Percentiles rank a stretch among this genome's conserved stretches.
Evolutionary conservation across 2,888 invertebrate genomes (phyloP).

Genomic region (Bibio marci): DNA sequence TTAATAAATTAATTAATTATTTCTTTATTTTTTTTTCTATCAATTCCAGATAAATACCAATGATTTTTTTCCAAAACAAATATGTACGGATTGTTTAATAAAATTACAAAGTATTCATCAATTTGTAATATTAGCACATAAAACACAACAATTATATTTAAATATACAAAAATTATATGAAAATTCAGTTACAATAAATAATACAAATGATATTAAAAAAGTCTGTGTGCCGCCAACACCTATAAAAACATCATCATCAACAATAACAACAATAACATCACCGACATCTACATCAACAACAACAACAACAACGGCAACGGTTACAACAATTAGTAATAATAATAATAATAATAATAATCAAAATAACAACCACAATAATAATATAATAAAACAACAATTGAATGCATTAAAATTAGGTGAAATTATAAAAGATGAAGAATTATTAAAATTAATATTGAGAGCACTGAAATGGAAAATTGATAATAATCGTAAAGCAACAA

Average conservation of each 20-base stretch:
- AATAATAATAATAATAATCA: too few relatives aligned
- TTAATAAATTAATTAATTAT: too few relatives aligned
- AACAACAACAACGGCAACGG: constrained; percentile 3
- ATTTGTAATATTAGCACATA: constrained; percentile 1
- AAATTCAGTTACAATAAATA: too few relatives aligned
- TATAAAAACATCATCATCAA: neutral
- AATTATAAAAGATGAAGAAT: constrained; percentile 25
- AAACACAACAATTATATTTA: too few relatives aligned
- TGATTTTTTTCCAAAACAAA: neutral
- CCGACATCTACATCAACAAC: constrained; percentile 8
- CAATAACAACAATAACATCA: constrained; percentile 2
- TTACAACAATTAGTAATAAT: too few relatives aligned
- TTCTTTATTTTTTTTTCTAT: too few relatives aligned
- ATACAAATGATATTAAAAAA: constrained; percentile 6
- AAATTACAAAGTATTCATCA: constrained; percentile 1
- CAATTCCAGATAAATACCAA: neutral
- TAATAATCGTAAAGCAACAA: constrained; percentile 19
- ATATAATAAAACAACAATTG: too few relatives aligned
- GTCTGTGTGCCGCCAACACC: constrained; percentile 1
- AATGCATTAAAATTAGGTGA: constrained; percentile 21
- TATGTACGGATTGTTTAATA: neutral
- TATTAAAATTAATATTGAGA: constrained; percentile 26
- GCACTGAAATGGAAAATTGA: constrained; percentile 29
- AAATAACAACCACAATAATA: constrained; percentile 11
- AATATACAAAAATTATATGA: too few relatives aligned